phyloP scores from a whole-genome alignment of 2,888 invertebrate species.

The Mythimna vitellina region DNA sequence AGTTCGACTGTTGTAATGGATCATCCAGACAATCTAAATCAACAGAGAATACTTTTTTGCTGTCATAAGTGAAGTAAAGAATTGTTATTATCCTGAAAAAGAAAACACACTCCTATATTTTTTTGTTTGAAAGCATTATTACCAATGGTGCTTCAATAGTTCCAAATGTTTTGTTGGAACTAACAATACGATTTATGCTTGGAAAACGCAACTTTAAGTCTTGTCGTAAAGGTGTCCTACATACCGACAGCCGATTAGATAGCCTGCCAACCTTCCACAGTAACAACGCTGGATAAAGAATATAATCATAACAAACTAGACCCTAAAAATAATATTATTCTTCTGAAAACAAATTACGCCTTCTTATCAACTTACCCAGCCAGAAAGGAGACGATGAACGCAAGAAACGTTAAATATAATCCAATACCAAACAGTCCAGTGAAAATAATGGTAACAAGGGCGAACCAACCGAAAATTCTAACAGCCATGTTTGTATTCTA shows the following conservation, averaged over 20 bases:
- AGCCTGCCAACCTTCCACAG: neutral
- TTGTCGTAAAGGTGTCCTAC: constrained; percentile 16
- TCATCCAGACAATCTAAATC: constrained; percentile 87
- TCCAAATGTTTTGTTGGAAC: neutral
- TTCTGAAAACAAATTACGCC: constrained; percentile 37
- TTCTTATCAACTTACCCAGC: constrained; percentile 80
- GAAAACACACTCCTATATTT: constrained; percentile 18
- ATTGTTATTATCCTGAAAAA: constrained; percentile 81
- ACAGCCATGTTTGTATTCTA: constrained; percentile 73
- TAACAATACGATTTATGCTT: neutral
- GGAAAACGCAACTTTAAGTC: constrained; percentile 8
- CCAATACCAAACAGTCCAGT: constrained; percentile 85
- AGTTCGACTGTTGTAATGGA: constrained; percentile 85
- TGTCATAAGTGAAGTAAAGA: constrained; percentile 83
- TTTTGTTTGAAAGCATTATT: no score
- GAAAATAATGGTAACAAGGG: constrained; percentile 82
- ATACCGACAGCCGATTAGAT: constrained; percentile 9
- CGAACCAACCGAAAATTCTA: constrained; percentile 82
- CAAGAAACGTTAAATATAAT: constrained; percentile 81
- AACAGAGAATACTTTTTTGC: constrained; percentile 80
- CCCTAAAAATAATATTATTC: constrained; percentile 53
- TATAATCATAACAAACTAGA: constrained; percentile 20
- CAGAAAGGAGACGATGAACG: constrained; percentile 83
- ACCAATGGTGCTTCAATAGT: neutral
- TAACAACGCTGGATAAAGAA: constrained; percentile 13